Conservation (phyloP, 2,888 invertebrate genomes). For the Noctua janthina region DNA sequence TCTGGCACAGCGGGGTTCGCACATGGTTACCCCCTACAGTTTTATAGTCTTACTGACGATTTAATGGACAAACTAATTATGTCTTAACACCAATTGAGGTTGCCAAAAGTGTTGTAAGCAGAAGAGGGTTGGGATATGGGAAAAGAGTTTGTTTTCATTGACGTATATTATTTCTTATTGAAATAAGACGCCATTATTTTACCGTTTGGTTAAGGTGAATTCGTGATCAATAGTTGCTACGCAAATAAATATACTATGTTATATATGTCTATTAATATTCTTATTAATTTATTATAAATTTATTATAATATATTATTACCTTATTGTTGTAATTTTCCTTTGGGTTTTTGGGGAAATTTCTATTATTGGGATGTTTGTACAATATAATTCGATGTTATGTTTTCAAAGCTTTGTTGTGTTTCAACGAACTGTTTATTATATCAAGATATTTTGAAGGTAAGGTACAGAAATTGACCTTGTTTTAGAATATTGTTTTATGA, state of each 20-base stretch:
- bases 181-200: neutral
- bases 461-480: neutral
- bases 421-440: neutral
- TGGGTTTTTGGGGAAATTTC: neutral
- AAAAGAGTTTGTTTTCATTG: neutral
- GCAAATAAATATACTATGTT: neutral
- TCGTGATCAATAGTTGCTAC: neutral
- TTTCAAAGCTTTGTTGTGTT: slow-evolving; percentile 18
- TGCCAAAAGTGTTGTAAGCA: slow-evolving; percentile 37
- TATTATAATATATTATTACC: neutral
- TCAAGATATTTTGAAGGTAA: neutral
- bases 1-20: slow-evolving; percentile 62
- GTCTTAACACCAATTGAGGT: slow-evolving; percentile 65
- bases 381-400: neutral
- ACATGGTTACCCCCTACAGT: slow-evolving; percentile 59
- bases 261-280: no score
- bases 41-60: slow-evolving; percentile 64
- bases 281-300: no score
- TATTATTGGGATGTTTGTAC: neutral
- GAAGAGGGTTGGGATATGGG: neutral
- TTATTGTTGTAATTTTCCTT: neutral
- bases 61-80: slow-evolving; percentile 70
- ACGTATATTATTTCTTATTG: neutral
- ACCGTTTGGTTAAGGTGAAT: neutral
- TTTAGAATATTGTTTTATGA: neutral